Conservation (phyloP, 2,888 invertebrate genomes). For the Craniophora ligustri region DNA sequence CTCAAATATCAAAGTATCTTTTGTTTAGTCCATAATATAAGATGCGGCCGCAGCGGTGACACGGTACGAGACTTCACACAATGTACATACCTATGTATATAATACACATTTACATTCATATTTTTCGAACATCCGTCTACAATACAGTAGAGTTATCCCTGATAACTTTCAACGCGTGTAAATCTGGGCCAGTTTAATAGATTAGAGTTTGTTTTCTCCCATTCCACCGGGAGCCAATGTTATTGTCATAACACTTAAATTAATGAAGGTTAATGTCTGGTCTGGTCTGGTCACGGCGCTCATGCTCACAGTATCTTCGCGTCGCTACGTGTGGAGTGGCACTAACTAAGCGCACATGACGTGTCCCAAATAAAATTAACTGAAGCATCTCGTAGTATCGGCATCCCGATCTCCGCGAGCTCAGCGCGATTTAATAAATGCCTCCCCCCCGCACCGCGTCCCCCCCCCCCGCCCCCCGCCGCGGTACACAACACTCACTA, state of each 20-base stretch:
- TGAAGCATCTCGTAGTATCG: neutral
- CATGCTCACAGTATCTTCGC: neutral
- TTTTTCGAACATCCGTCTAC: too few species aligned
- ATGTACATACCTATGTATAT: too few species aligned
- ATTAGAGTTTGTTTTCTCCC: too few species aligned
- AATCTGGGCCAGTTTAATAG: too few species aligned
- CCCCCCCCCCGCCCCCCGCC: neutral
- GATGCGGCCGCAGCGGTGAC: too few species aligned
- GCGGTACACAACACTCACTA: conserved; percentile 1
- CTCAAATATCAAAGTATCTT: conserved; percentile 2
- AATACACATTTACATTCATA: too few species aligned
- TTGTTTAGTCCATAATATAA: conserved; percentile 1
- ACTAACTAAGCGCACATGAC: neutral
- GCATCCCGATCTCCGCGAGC: neutral
- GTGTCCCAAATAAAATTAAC: conserved; percentile 4
- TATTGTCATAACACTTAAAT: too few species aligned
- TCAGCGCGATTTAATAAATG: conserved; percentile 26
- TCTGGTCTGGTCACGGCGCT: neutral
- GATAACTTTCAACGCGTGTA: too few species aligned
- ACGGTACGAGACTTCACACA: too few species aligned
- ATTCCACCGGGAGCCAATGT: too few species aligned
- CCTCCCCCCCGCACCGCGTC: neutral
- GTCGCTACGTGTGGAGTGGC: neutral
- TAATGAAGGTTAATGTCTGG: too few species aligned
- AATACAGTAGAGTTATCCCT: too few species aligned